phyloP scores from a whole-genome alignment of 2,113 vertebrate genomes.

The Cyanoramphus novaezelandiae region DNA sequence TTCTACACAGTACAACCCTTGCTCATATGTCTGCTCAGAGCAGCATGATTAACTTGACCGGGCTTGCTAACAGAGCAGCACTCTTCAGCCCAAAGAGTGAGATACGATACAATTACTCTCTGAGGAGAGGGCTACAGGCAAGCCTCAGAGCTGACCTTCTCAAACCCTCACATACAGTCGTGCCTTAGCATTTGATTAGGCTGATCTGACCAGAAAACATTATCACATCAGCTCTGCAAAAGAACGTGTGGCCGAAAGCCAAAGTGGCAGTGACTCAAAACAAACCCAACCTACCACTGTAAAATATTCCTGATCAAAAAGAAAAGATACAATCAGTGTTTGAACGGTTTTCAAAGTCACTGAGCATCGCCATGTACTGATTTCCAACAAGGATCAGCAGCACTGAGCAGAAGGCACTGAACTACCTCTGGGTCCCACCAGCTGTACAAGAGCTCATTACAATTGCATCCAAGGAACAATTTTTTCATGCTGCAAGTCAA shows the following conservation, averaged over 20 bases:
- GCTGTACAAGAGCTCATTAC: background rate
- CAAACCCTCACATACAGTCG: background rate
- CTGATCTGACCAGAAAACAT: background rate
- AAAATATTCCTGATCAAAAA: background rate
- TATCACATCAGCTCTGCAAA: background rate
- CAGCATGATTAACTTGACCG: background rate
- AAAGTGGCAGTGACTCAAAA: background rate
- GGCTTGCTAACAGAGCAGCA: background rate
- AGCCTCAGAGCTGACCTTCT: background rate
- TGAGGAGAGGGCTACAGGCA: background rate
- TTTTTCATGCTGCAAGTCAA: constrained; percentile 16
- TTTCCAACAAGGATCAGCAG: background rate
- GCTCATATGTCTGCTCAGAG: background rate
- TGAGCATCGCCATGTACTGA: background rate
- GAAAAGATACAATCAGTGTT: background rate
- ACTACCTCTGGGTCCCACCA: background rate
- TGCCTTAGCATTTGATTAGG: background rate
- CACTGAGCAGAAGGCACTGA: background rate
- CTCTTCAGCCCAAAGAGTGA: background rate
- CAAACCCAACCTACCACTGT: background rate
- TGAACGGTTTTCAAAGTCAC: background rate
- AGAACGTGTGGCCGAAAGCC: accelerated
- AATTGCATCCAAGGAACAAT: constrained; percentile 22
- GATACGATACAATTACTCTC: background rate
- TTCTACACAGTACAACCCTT: background rate